Base-by-base conservation (phyloP, 2,888 invertebrate genomes). In the Ornithoptera priamus region DNA sequence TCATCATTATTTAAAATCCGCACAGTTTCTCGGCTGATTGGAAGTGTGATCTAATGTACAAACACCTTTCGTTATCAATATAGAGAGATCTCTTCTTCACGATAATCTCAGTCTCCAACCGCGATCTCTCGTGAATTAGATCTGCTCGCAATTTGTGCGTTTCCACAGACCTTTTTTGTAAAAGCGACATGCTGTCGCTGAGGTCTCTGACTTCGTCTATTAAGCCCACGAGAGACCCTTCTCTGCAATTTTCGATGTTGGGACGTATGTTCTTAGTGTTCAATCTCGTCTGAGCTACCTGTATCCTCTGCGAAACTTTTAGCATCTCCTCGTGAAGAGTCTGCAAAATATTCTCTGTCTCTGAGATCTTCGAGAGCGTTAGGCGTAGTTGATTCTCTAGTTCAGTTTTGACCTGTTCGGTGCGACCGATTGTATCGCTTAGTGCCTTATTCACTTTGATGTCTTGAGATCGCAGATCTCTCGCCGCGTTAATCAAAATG, bases 401-500 rank as follows among this genome's bases (percentile, higher is more conserved):
- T 77, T 94, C 93, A 4, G 92, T 93, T 74, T 96, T 94, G 17
- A 96, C 94, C 85, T 96, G 96, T 81, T 97, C 95, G 0, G 96
- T 95, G 77, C 96, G 95, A 7, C 95, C 94, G 63, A 97, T 95
- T 65, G 96, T 93, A 74, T 94, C 94, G 8, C 94, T 93, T 69
- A 98, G 86, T 0, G 96, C 95, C 59, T 94, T 93, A 80, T 97
- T 97, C 0, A 97, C 96, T 62, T 93, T 92, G 76, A 97, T 96
- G 3, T 97, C 97, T 89, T 97, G 97, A 3, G 95, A 94, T 18
- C 97, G 93, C 69, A 98, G 92, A 86, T 97, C 97, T 72, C 96
- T 93, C 0, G 97, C 94, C 0, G 96, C 95, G 78, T 97, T 96
- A 39, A 94, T 93, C 2, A 97, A 87, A 36, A 96, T 94, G 0